phyloP scores from a whole-genome alignment of 2,888 invertebrate genomes.

The Graphium colonna region DNA sequence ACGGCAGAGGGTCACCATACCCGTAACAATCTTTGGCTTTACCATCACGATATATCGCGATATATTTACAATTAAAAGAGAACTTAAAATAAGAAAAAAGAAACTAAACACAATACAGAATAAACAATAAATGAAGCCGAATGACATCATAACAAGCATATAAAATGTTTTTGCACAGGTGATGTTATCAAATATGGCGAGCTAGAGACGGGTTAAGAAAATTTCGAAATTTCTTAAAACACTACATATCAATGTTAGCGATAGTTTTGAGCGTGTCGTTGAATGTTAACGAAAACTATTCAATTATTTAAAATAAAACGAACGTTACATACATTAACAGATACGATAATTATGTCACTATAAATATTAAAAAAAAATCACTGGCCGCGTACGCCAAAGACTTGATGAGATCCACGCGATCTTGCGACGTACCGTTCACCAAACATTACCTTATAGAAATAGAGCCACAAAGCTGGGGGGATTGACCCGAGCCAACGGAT shows the following conservation, averaged over 20 bases:
- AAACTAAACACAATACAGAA: conserved; percentile 42
- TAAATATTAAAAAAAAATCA: conserved; percentile 14
- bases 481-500: conserved; percentile 61
- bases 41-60: conserved; percentile 80
- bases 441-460: conserved; percentile 27
- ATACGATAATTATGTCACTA: conserved; percentile 5
- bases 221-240: not conserved
- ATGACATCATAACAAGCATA: conserved; percentile 17
- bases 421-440: conserved; percentile 21
- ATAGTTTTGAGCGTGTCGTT: conserved; percentile 15
- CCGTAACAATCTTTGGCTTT: conserved; percentile 80
- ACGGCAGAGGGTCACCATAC: conserved; percentile 81
- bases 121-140: conserved; percentile 38
- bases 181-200: not conserved
- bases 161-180: not conserved
- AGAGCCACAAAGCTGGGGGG: conserved; percentile 51
- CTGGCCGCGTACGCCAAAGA: conserved; percentile 23
- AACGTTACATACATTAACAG: conserved; percentile 13
- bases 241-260: conserved; percentile 7
- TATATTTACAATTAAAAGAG: conserved; percentile 58
- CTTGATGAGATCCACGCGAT: conserved; percentile 19
- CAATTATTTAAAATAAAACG: not conserved
- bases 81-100: conserved; percentile 39
- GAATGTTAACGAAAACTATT: not conserved
- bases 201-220: not conserved